Conservation (phyloP, 2,888 invertebrate species). For the Phoronis australis region DNA sequence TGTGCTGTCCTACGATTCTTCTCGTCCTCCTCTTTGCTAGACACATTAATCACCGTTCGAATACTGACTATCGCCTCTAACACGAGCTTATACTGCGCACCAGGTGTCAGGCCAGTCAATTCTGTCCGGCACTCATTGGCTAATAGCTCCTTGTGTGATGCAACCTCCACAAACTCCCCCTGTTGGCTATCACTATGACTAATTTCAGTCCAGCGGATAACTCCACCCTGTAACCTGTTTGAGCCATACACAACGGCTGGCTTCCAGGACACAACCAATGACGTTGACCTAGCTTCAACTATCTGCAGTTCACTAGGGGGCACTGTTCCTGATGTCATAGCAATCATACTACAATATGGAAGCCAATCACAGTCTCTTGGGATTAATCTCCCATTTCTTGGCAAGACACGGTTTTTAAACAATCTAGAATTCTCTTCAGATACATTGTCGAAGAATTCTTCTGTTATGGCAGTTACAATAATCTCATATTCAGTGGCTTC, state of each 20-base stretch:
- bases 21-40: constrained; percentile 34
- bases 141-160: constrained; percentile 39
- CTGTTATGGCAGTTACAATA: constrained; percentile 48
- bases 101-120: constrained; percentile 42
- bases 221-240: constrained; percentile 44
- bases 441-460: constrained; percentile 50
- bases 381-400: too few species aligned
- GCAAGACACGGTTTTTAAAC: constrained; percentile 30
- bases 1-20: constrained; percentile 46
- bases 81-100: constrained; percentile 46
- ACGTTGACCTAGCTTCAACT: constrained; percentile 30
- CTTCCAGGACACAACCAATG: constrained; percentile 44
- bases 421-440: constrained; percentile 35
- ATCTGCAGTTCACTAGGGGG: constrained; percentile 38
- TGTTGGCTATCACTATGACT: constrained; percentile 24
- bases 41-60: constrained; percentile 37
- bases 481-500: constrained; percentile 50
- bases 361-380: constrained; percentile 46
- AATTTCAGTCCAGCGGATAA: constrained; percentile 48
- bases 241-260: constrained; percentile 49
- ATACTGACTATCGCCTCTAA: constrained; percentile 52
- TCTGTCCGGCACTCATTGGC: constrained; percentile 36
- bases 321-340: constrained; percentile 50
- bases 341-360: constrained; percentile 41
- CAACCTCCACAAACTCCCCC: constrained; percentile 33